Conservation (phyloP, 2,888 invertebrate genomes). For the Erebia aethiops region DNA sequence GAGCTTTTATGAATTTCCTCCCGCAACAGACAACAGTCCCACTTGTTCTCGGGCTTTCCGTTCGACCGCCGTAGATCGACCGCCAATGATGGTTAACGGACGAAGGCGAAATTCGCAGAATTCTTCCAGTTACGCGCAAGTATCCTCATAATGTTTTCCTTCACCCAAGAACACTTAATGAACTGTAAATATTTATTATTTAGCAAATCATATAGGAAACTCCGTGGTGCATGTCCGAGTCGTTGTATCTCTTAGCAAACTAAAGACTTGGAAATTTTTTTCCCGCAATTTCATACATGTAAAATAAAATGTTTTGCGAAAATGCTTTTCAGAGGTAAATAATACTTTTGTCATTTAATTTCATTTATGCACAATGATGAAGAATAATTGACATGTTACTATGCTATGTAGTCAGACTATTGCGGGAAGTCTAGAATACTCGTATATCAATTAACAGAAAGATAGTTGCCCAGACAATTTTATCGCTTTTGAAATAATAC, state of each 20-base stretch:
- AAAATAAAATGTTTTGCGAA: too few relatives aligned
- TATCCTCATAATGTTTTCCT: slow-evolving; percentile 16
- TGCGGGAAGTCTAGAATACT: too few relatives aligned
- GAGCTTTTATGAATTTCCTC: background rate
- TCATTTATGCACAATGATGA: too few relatives aligned
- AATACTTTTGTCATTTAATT: too few relatives aligned
- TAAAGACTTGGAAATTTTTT: too few relatives aligned
- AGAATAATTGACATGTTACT: too few relatives aligned
- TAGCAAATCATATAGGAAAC: slow-evolving; percentile 14
- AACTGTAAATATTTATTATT: slow-evolving; percentile 14
- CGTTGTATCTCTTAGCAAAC: background rate
- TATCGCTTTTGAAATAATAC: too few relatives aligned
- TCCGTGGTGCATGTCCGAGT: slow-evolving; percentile 2
- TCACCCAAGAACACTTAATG: slow-evolving; percentile 9
- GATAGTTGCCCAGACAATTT: too few relatives aligned
- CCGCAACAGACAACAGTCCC: background rate
- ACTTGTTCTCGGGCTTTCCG: background rate
- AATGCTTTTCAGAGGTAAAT: too few relatives aligned
- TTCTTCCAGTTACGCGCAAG: slow-evolving; percentile 10
- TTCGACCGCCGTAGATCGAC: background rate
- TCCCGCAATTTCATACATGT: too few relatives aligned
- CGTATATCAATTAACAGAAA: too few relatives aligned
- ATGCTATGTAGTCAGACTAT: too few relatives aligned
- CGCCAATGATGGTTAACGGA: slow-evolving; percentile 11
- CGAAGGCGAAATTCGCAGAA: slow-evolving; percentile 10